phyloP scores from a whole-genome alignment of 2,797 vertebrate genomes.

The Mionectes olivaceus region DNA sequence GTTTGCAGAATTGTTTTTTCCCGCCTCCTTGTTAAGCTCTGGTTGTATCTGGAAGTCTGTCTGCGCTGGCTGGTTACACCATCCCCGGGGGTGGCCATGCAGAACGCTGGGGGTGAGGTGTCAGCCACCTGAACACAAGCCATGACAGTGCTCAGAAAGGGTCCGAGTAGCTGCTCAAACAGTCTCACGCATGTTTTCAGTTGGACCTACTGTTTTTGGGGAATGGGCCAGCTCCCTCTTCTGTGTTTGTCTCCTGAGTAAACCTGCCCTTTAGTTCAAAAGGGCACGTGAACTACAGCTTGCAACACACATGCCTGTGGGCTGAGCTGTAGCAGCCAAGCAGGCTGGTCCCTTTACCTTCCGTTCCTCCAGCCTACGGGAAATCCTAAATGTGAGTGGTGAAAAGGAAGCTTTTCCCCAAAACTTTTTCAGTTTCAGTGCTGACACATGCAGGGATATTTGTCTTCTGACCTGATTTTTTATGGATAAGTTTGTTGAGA shows the following conservation, averaged over 20 bases:
- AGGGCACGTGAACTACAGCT: not conserved
- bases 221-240: not conserved
- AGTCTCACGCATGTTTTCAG: not conserved
- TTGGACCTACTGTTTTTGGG: not conserved
- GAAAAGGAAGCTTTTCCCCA: not conserved
- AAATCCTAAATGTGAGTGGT: not conserved
- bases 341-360: not conserved
- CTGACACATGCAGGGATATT: not conserved
- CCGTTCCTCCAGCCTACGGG: not conserved
- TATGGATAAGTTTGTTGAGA: not conserved
- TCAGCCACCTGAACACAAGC: not conserved
- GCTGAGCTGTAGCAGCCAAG: not conserved
- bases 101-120: fast-evolving
- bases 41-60: not conserved
- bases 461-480: not conserved
- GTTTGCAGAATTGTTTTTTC: not conserved
- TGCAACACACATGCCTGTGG: fast-evolving
- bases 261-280: conserved; percentile 7
- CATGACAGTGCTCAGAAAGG: not conserved
- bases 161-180: not conserved
- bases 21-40: not conserved
- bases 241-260: not conserved
- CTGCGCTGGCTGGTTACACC: not conserved
- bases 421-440: not conserved
- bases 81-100: not conserved